phyloP scores from a whole-genome alignment of 2,888 invertebrate species.

The Resseliella maxima region DNA sequence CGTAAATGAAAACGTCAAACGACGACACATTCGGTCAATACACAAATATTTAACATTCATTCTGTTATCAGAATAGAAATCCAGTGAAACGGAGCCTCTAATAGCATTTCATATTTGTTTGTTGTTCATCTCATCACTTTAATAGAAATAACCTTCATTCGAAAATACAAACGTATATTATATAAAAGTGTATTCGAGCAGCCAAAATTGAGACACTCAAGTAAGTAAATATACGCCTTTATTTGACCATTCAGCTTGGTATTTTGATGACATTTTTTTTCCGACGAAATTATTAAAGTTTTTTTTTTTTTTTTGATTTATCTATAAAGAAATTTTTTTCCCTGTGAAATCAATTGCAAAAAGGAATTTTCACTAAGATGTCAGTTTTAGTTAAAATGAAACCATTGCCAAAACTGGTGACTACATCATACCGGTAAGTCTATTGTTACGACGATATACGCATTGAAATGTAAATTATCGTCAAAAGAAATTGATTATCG shows the following conservation, averaged over 20 bases:
- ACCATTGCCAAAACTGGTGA: slow-evolving; percentile 25
- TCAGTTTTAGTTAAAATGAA: not conserved
- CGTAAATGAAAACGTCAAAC: slow-evolving; percentile 5
- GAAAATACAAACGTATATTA: slow-evolving; percentile 11
- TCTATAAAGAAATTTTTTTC: too few species aligned
- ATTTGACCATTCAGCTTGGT: not conserved
- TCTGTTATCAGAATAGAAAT: slow-evolving; percentile 41
- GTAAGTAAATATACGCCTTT: not conserved
- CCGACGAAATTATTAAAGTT: not conserved
- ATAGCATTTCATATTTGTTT: slow-evolving; percentile 20
- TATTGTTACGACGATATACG: not conserved
- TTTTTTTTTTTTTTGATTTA: not conserved
- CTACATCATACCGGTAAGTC: not conserved
- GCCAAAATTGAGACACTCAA: not conserved
- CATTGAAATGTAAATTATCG: not conserved
- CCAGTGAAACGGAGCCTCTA: slow-evolving; percentile 13
- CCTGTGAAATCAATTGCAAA: not conserved
- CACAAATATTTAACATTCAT: not conserved
- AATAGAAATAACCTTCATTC: slow-evolving; percentile 43
- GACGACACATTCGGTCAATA: not conserved
- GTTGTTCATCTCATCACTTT: not conserved
- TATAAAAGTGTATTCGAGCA: not conserved
- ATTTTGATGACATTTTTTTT: not conserved
- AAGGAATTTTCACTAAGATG: slow-evolving; percentile 26
- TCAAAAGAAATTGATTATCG: too few species aligned